Conservation (phyloP, 2,113 vertebrate species). For the Lota lota region DNA sequence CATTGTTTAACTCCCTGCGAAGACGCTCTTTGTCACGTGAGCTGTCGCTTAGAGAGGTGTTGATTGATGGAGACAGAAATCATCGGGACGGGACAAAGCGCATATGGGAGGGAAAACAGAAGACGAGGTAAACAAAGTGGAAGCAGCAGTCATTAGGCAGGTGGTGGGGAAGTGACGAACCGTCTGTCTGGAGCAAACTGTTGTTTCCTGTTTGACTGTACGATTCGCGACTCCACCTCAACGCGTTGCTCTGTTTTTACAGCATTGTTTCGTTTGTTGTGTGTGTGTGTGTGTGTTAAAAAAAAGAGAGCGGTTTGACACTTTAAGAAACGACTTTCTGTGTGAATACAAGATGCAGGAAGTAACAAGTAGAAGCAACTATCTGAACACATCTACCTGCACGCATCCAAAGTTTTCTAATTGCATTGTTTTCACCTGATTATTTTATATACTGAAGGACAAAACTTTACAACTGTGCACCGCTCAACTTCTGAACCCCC, state of each 20-base stretch:
- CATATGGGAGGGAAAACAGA: not conserved
- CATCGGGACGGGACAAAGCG: not conserved
- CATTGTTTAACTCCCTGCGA: slow-evolving; percentile 11
- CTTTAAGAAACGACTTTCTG: not conserved
- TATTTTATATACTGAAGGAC: not conserved
- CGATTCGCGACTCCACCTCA: not conserved
- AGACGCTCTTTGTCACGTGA: not conserved
- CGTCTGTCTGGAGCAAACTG: not conserved
- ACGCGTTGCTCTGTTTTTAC: not conserved
- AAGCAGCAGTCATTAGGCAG: slow-evolving; percentile 10
- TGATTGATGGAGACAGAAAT: slow-evolving; percentile 29
- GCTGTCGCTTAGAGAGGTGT: slow-evolving; percentile 10
- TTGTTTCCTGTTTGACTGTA: not conserved
- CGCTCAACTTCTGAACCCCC: not conserved
- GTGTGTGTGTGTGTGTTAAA: not conserved
- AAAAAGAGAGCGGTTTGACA: too few species aligned
- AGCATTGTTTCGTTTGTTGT: not conserved
- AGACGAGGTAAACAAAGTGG: not conserved
- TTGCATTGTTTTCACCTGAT: not conserved
- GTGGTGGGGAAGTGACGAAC: not conserved
- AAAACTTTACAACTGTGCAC: not conserved
- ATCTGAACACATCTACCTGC: not conserved
- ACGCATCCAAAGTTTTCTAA: not conserved
- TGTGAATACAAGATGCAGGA: not conserved
- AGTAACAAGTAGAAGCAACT: not conserved